Conservation (phyloP, 2,888 invertebrate species). For the Cistogaster globosa region DNA sequence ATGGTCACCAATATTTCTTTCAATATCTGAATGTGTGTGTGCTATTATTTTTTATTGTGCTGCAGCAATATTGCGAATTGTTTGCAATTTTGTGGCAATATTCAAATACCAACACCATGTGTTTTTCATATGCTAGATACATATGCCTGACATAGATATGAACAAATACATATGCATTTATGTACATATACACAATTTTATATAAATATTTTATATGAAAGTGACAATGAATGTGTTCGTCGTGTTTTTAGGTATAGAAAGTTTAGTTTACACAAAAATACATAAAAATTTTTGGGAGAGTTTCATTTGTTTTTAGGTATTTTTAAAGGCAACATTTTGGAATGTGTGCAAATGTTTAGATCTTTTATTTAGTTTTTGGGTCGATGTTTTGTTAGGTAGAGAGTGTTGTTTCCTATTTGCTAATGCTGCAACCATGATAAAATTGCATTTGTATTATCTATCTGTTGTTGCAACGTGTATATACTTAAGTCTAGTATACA, state of each 20-base stretch:
- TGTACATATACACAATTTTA: not conserved
- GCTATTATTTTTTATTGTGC: slow-evolving; percentile 26
- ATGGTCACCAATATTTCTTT: slow-evolving; percentile 60
- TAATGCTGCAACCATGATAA: slow-evolving; percentile 69
- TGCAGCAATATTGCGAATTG: slow-evolving; percentile 71
- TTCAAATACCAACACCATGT: slow-evolving; percentile 70
- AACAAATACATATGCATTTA: slow-evolving; percentile 15
- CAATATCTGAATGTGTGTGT: not conserved
- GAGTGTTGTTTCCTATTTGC: slow-evolving; percentile 55
- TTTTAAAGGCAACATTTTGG: slow-evolving; percentile 52
- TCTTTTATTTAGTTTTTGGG: slow-evolving; percentile 58
- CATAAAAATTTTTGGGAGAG: slow-evolving; percentile 26
- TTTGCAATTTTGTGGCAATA: slow-evolving; percentile 71
- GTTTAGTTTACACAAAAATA: slow-evolving; percentile 37
- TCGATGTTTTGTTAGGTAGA: slow-evolving; percentile 43
- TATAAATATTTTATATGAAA: slow-evolving; percentile 50
- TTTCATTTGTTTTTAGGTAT: slow-evolving; percentile 48
- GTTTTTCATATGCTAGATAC: slow-evolving; percentile 53
- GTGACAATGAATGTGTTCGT: slow-evolving; percentile 60
- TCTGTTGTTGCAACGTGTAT: slow-evolving; percentile 52
- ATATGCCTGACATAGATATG: not conserved
- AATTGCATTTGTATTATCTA: slow-evolving; percentile 65
- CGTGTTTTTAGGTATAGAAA: slow-evolving; percentile 53
- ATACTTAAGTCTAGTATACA: slow-evolving; percentile 3
- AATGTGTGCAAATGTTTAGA: slow-evolving; percentile 22